Conservation (phyloP, 2,113 vertebrate species). For the Cyphomyrus plagiostoma region DNA sequence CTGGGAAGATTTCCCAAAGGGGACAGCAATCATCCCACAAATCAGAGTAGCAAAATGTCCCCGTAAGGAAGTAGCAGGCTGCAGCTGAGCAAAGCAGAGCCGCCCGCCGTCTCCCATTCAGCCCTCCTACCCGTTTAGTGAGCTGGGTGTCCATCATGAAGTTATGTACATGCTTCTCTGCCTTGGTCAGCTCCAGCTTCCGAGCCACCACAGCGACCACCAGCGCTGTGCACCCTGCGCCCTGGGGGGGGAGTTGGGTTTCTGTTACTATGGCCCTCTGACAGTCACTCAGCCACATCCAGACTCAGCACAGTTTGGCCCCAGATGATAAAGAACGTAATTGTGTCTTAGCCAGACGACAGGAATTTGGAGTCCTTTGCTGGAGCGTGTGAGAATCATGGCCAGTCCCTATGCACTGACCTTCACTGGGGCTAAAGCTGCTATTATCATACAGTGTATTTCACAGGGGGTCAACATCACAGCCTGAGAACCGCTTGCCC, state of each 20-base stretch:
- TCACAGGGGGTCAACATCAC: neutral
- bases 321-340: neutral
- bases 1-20: neutral
- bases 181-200: constrained; percentile 97
- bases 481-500: neutral
- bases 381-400: neutral
- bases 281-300: neutral
- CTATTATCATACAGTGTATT: neutral
- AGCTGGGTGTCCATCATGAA: constrained; percentile 99
- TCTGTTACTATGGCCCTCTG: neutral
- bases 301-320: neutral
- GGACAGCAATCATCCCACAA: neutral
- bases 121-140: constrained; percentile 83
- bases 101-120: neutral
- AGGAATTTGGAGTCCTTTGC: neutral
- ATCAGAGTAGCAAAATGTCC: neutral
- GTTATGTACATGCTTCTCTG: constrained; percentile 97
- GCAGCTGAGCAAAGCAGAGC: neutral
- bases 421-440: neutral
- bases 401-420: neutral
- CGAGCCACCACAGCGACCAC: constrained; percentile 97
- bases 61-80: neutral
- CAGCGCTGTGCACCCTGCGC: constrained; percentile 88
- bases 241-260: constrained; percentile 51
- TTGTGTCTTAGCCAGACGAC: neutral